Evolutionary conservation across 2,113 vertebrate species (phyloP).

Genomic region (Bos indicus): DNA sequence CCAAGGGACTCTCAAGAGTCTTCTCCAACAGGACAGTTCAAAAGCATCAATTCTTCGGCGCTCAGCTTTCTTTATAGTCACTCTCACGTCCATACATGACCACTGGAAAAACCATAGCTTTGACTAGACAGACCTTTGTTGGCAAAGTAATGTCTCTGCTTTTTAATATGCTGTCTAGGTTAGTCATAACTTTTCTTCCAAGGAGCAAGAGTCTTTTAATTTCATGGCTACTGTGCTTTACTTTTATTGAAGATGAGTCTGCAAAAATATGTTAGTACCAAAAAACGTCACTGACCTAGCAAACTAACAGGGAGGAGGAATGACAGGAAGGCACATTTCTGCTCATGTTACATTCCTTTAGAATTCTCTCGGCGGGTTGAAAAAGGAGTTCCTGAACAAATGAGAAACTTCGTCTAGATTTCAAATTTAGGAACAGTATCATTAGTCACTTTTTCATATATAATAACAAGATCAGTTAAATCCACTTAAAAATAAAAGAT

Average conservation of each 20-base stretch:
- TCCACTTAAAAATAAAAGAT: background rate
- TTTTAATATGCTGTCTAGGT: background rate
- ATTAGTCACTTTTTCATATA: background rate
- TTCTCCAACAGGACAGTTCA: background rate
- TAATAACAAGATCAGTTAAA: background rate
- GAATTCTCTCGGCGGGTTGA: background rate
- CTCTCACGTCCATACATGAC: background rate
- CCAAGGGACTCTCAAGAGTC: background rate
- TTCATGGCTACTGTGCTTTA: background rate
- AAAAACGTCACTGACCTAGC: background rate
- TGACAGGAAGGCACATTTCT: background rate
- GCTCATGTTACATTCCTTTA: background rate
- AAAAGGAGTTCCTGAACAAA: background rate
- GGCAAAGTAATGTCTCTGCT: background rate
- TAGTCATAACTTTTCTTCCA: background rate
- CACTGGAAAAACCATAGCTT: background rate
- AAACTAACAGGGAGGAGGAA: background rate
- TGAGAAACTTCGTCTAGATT: background rate
- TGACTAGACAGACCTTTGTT: background rate
- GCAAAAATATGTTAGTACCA: slow-evolving; percentile 10
- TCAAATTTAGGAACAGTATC: background rate
- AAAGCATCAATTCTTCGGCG: background rate
- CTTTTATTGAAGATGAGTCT: background rate
- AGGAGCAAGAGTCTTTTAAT: background rate
- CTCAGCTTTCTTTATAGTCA: background rate